phyloP scores from a whole-genome alignment of 2,888 invertebrate species.

The Fragum fragum region DNA sequence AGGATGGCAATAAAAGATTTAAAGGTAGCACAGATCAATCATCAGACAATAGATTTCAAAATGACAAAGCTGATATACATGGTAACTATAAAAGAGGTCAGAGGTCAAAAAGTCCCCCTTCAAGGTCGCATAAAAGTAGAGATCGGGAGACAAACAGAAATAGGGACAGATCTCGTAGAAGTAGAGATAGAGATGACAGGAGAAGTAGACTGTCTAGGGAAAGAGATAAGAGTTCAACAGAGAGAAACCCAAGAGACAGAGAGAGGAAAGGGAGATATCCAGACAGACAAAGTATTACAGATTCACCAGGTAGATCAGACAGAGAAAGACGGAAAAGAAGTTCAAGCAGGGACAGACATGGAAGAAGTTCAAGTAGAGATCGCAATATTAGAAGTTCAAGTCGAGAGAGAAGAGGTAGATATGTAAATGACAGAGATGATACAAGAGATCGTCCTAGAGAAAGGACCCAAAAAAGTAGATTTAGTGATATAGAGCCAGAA shows the following conservation, averaged over 20 bases:
- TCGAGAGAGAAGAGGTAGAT: constrained; percentile 3
- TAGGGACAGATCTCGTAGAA: not conserved
- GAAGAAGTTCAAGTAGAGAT: constrained; percentile 18
- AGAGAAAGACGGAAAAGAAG: not conserved
- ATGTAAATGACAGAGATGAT: constrained; percentile 8
- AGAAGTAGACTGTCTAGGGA: not conserved
- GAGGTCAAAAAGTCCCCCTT: constrained; percentile 15
- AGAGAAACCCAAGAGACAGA: not conserved
- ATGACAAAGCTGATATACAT: not conserved
- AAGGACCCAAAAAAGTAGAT: not conserved
- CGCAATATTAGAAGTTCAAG: constrained; percentile 1
- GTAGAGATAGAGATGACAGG: not conserved
- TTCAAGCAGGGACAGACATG: not conserved
- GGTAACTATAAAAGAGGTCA: not conserved
- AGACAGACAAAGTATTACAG: not conserved
- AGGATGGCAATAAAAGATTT: constrained; percentile 8
- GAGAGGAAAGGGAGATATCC: not conserved
- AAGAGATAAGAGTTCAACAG: not conserved
- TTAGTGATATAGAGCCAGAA: not conserved
- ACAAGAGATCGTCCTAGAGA: not conserved
- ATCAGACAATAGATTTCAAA: not conserved
- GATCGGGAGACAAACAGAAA: not conserved
- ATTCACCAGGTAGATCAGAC: not conserved
- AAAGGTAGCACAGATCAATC: not conserved
- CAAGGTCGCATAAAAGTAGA: constrained; percentile 2